Base-by-base conservation (phyloP, 2,888 invertebrate species). In the Choristoneura rosaceana region DNA sequence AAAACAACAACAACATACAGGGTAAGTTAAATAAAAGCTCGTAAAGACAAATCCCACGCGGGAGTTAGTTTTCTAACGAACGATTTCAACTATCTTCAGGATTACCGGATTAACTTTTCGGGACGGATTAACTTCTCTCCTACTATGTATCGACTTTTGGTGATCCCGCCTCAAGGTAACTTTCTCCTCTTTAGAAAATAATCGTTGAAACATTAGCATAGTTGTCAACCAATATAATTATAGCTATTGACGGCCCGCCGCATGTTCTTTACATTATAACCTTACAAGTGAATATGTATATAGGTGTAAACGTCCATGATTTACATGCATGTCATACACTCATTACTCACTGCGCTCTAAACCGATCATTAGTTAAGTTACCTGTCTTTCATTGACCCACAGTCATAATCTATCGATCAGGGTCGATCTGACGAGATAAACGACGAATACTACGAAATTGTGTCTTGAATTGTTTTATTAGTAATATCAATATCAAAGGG, bases 271-370 rank as follows among this genome's bases (percentile, higher is more conserved):
- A 17, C 15, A 8, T 15, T 15, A 34, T 34, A 15, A 17, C 66
- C 38, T 52, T 7, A 50, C 41, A 43, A 43, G 10, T 58, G 47
- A 9, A 52, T 4, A 50, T 17, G 38, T 59, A 10, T 34, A 7
- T 34, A 34, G 7, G 4, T 38, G 7, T 7, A 43, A 43, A 43
- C 47, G 71, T 64, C 73, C 74, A 63, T 71, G 74, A 71, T 68
- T 71, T 45, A 74, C 74, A 71, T 70, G 61, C 70, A 65, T 73
- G 73, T 73, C 73, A 73, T 64, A 69, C 64, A 64, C 64, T 69
- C 73, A 52, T 73, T 73, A 73, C 64, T 69, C 68, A 73, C 73
- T 15, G 9, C 62, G 62, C 34, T 66, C 47, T 47, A 50, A 52
- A 33, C 64, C 64, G 64, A 73, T 68, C 69, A 73, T 68, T 73